Base-by-base conservation (phyloP, 2,888 invertebrate genomes). In the Eupithecia abbreviata region DNA sequence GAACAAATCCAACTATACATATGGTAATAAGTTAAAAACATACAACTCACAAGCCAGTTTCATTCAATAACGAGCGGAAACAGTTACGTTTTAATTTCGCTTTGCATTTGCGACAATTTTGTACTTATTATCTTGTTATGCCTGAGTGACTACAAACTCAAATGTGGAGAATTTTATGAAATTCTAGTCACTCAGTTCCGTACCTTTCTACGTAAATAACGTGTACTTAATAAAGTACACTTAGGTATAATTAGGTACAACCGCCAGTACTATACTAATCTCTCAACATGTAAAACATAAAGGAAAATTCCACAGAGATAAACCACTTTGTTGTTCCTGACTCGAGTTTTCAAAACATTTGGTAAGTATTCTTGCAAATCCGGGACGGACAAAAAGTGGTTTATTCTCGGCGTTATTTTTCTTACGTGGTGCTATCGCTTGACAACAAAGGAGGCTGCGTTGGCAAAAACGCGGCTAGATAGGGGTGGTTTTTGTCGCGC, bases 371-470 rank as follows among this genome's bases (percentile, higher is more conserved):
- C 66, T 43, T 62, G 73, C 4, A 70, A 76, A 78, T 78, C 76
- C 74, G 69, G 75, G 71, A 51, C 75, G 73, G 71, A 70, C 76
- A 74, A 78, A 76, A 75, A 73, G 65, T 69, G 75, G 73, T 76
- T 74, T 78, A 74, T 75, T 78, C 68, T 78, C 72, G 66, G 73
- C 79, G 82, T 81, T 85, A 86, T 87, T 85, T 87, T 87, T 86
- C 85, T 86, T 84, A 82, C 77, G 84, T 77, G 82, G 81, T 83
- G 82, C 82, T 84, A 87, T 83, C 81, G 82, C 77, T 80, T 82
- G 81, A 81, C 71, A 80, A 85, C 86, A 86, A 86, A 82, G 78
- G 84, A 82, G 77, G 82, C 84, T 85, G 85, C 81, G 82, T 81
- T 84, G 75, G 80, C 86, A 87, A 86, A 87, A 87, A 87, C 87